phyloP scores from a whole-genome alignment of 2,113 vertebrate species.

The Hippoglossus stenolepis region DNA sequence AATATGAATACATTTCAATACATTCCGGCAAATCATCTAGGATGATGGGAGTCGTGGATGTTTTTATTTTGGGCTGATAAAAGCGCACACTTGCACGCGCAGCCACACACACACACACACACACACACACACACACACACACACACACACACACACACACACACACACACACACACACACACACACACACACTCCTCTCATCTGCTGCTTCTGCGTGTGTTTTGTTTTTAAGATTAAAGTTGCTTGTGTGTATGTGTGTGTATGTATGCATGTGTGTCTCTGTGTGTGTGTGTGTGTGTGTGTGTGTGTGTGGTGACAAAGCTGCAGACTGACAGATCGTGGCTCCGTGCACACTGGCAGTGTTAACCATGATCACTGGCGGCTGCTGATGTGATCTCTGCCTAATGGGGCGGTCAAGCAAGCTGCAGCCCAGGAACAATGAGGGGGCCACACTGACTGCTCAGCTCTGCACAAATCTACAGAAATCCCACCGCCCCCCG shows the following conservation, averaged over 20 bases:
- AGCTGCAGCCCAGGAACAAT: slow-evolving; percentile 96
- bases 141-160: slow-evolving; percentile 1
- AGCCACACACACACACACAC: slow-evolving; percentile 8
- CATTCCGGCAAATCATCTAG: slow-evolving; percentile 80
- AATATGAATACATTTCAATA: slow-evolving; percentile 87
- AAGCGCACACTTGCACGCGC: slow-evolving; percentile 1
- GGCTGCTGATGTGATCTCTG: slow-evolving; percentile 92
- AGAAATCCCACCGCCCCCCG: slow-evolving; percentile 83
- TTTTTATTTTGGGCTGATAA: slow-evolving; percentile 30
- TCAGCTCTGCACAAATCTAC: slow-evolving; percentile 86
- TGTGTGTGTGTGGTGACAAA: slow-evolving; percentile 65
- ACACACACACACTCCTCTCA: not conserved
- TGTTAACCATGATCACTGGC: slow-evolving; percentile 90
- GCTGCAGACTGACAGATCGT: slow-evolving; percentile 82
- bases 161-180: slow-evolving; percentile 4
- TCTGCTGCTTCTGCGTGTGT: not conserved
- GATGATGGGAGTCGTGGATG: slow-evolving; percentile 62
- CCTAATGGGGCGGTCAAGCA: slow-evolving; percentile 98
- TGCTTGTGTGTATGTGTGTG: not conserved
- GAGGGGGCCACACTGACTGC: slow-evolving; percentile 86
- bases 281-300: not conserved
- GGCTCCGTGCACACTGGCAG: slow-evolving; percentile 81
- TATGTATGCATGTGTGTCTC: too few species aligned
- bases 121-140: slow-evolving; percentile 3
- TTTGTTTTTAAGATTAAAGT: slow-evolving; percentile 26